Evolutionary conservation across 2,797 vertebrate genomes (phyloP).

Genomic region (Coregonus ussuriensis): DNA sequence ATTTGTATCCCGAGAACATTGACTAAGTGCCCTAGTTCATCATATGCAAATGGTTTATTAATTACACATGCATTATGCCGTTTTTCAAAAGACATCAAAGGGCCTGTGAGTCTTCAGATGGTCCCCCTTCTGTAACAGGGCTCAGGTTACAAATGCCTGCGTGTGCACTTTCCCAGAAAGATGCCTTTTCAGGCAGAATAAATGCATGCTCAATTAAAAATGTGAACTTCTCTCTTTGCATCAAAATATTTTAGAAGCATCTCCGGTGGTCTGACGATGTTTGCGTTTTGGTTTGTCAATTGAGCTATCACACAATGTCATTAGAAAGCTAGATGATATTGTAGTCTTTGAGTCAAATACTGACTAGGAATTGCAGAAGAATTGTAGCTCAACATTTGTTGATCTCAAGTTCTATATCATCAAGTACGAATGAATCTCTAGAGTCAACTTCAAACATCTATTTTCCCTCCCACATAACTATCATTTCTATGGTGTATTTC

Average conservation of each 20-base stretch:
- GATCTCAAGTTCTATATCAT: neutral
- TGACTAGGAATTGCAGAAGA: slow-evolving; percentile 37
- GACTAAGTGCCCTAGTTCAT: slow-evolving; percentile 96
- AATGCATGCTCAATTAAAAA: slow-evolving; percentile 90
- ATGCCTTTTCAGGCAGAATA: slow-evolving; percentile 68
- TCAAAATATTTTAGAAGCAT: slow-evolving; percentile 90
- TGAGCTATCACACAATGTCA: slow-evolving; percentile 56
- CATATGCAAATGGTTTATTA: slow-evolving; percentile 99
- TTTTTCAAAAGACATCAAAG: slow-evolving; percentile 87
- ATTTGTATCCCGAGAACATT: slow-evolving; percentile 96
- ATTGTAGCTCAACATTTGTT: neutral
- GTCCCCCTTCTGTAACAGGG: slow-evolving; percentile 66
- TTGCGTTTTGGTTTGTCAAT: slow-evolving; percentile 58
- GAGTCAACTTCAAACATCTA: too few species aligned
- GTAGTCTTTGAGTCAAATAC: slow-evolving; percentile 28
- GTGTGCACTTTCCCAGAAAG: slow-evolving; percentile 71
- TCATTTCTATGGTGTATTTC: slow-evolving; percentile 1
- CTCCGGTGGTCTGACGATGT: slow-evolving; percentile 80
- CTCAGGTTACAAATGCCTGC: slow-evolving; percentile 75
- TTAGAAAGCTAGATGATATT: slow-evolving; percentile 49
- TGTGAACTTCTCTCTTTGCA: slow-evolving; percentile 88
- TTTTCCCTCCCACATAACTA: neutral
- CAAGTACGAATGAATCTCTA: neutral
- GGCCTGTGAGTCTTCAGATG: slow-evolving; percentile 79
- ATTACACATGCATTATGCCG: slow-evolving; percentile 97